Evolutionary conservation across 2,113 vertebrate genomes (phyloP), one percentile per base, ranked within the genome.

Genomic region (Gobio gobio): DNA sequence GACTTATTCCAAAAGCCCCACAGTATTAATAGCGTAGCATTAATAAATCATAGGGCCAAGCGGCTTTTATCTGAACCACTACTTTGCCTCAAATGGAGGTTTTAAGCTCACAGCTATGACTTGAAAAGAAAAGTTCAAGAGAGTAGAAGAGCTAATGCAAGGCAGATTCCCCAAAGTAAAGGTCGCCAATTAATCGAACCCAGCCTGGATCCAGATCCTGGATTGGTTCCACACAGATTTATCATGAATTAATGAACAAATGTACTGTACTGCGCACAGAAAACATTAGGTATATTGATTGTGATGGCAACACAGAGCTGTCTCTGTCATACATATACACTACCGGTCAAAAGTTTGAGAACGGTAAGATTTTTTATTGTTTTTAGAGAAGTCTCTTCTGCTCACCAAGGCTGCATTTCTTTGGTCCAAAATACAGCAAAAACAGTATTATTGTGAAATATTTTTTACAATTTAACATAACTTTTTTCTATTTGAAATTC

Each of bases 31-130:
- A 86, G 82, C 56, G 12, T 49, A 63, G 64, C 84, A 33, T 88
- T 83, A 81, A 88, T 88, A 88, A 88, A 86, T 86, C 76, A 88
- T 70, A 63, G 24, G 24, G 75, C 75, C 75, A 83, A 80, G 59
- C 81, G 40, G 66, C 84, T 83, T 85, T 83, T 83, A 83, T 83
- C 84, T 83, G 64, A 74, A 78, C 83, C 58, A 58, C 36, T 74
- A 43, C 51, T 29, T 43, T 45, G 20, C 63, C 56, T 88, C 63
- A 83, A 51, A 83, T 79, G 79, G 70, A 68, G 72, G 18, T 58
- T 78, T 76, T 81, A 77, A 85, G 54, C 51, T 66, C 49, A 40
- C 1, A 64, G 63, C 45, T 10, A 56, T 45, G 20, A 61, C 36
- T 56, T 72, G 49, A 76, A 68, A 70, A 78, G 29, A 82, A 58